Percentiles rank a stretch among this genome's conserved stretches.
These are phyloP conservation scores for Microplitis mediator DNA, from an alignment of 1,140 invertebrate genomes.

Conservation along the genomic window DNA sequence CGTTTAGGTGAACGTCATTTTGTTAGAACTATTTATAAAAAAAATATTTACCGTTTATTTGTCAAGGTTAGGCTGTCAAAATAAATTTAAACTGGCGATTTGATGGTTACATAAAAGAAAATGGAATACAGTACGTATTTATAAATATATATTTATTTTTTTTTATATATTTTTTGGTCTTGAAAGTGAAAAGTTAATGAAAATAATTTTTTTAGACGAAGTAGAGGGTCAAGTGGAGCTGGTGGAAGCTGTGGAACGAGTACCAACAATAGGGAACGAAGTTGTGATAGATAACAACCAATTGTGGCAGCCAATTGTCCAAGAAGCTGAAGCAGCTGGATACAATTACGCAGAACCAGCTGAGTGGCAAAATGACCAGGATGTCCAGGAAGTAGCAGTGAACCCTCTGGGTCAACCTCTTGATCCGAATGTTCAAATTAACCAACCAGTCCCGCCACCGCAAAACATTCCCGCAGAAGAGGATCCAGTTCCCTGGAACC, in stretches of 20 bases:
- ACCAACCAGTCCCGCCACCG: not conserved
- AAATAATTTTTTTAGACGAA: not conserved
- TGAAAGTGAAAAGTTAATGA: too few species aligned
- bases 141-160: not conserved
- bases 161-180: too few species aligned
- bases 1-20: too few species aligned
- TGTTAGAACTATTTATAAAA: too few species aligned
- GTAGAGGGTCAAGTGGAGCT: not conserved
- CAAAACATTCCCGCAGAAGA: not conserved
- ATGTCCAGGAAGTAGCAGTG: not conserved
- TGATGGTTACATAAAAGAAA: too few species aligned
- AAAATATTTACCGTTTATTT: too few species aligned
- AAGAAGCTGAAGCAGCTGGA: not conserved
- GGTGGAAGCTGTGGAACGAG: not conserved
- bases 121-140: not conserved
- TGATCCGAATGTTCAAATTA: not conserved
- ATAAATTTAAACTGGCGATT: too few species aligned
- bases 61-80: too few species aligned
- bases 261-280: slow-evolving; percentile 1
- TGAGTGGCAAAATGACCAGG: not conserved
- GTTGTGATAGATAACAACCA: not conserved
- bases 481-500: not conserved
- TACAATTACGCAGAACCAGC: slow-evolving; percentile 3
- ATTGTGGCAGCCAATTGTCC: not conserved
- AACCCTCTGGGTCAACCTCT: not conserved